Evolutionary conservation across 2,888 invertebrate species (phyloP).

Genomic region (Ormyrus thymus): DNA sequence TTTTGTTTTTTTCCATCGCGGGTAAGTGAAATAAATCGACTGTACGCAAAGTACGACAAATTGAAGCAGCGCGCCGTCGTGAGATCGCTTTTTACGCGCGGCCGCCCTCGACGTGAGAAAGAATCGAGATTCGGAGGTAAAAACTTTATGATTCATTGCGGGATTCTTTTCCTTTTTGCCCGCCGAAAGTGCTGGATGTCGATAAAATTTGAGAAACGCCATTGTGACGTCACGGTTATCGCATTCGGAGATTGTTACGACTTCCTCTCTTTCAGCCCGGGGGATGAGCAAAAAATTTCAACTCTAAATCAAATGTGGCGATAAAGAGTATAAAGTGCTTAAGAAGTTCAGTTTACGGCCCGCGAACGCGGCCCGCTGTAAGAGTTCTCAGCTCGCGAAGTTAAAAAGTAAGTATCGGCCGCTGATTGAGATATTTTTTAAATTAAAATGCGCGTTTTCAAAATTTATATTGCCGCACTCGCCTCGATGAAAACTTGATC

Average conservation of each 20-base stretch:
- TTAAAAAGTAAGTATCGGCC: no score
- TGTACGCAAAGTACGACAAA: no score
- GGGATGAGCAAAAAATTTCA: not conserved
- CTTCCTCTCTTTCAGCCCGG: constrained; percentile 2
- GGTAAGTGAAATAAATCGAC: not conserved
- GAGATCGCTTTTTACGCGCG: not conserved
- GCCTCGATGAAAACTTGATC: no score
- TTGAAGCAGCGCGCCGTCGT: not conserved
- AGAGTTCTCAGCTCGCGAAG: no score
- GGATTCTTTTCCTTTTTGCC: not conserved
- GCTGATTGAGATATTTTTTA: no score
- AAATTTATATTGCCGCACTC: no score
- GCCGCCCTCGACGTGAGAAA: no score
- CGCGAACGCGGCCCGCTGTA: not conserved
- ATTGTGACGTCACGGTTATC: constrained; percentile 25
- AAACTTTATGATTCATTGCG: constrained; percentile 5
- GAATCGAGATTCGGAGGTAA: no score
- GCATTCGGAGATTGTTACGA: not conserved
- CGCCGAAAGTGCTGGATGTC: not conserved
- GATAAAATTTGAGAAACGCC: constrained; percentile 13
- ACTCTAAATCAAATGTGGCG: constrained; percentile 1
- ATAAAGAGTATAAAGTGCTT: not conserved
- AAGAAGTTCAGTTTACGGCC: not conserved
- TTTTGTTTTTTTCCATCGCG: not conserved
- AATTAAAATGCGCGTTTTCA: no score